Percentiles rank a stretch among this genome's conserved stretches.
Evolutionary conservation across 2,113 vertebrate species (phyloP).

Genomic region (Gallinago paraguaiae): DNA sequence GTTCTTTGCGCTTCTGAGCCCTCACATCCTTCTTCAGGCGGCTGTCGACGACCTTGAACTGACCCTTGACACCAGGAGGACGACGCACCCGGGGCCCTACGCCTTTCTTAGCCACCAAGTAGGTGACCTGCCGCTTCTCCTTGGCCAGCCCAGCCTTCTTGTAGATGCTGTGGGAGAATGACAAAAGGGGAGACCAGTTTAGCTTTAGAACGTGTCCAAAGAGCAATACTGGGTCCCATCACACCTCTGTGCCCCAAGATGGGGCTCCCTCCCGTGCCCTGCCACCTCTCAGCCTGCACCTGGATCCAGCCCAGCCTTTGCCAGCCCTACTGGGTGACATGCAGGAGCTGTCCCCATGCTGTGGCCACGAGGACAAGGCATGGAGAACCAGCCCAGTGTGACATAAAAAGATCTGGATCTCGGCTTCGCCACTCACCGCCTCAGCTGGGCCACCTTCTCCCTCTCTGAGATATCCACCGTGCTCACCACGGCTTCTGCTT

Average conservation of each 20-base stretch:
- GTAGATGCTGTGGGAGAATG: constrained; percentile 83
- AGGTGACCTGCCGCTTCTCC: constrained; percentile 92
- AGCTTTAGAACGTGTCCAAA: background rate
- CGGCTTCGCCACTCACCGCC: constrained; percentile 75
- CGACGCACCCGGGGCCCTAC: constrained; percentile 85
- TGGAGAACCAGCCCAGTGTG: background rate
- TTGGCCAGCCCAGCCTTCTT: constrained; percentile 94
- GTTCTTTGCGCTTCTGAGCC: constrained; percentile 83
- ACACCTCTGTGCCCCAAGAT: background rate
- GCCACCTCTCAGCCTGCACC: background rate
- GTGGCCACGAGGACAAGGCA: background rate
- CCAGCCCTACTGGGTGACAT: background rate
- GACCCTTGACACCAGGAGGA: constrained; percentile 87
- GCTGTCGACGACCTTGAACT: constrained; percentile 92
- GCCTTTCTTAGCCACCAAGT: constrained; percentile 90
- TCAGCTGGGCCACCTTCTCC: constrained; percentile 91
- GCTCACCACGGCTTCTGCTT: constrained; percentile 91
- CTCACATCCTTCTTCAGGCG: constrained; percentile 94
- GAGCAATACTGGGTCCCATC: rapidly evolving
- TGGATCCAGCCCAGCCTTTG: rapidly evolving
- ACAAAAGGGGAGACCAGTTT: background rate
- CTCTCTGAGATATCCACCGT: constrained; percentile 93
- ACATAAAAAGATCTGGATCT: background rate
- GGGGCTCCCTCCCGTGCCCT: background rate
- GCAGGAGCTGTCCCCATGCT: rapidly evolving